These are phyloP conservation scores for Peromyscus attwateri DNA, from an alignment of 2,797 vertebrate species.

Conservation along the genomic window DNA sequence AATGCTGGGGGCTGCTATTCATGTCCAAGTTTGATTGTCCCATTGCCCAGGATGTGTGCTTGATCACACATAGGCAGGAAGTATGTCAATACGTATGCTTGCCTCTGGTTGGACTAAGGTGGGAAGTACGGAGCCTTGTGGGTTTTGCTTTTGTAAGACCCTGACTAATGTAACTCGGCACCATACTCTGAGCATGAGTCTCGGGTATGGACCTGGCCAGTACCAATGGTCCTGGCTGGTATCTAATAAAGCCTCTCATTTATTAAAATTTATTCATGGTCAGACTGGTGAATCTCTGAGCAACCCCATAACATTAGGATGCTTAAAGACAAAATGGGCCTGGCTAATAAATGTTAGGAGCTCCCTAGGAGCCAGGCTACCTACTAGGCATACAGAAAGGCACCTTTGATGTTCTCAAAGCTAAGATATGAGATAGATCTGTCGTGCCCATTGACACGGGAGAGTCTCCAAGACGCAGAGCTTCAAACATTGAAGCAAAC, in stretches of 20 bases:
- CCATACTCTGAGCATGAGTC: not conserved
- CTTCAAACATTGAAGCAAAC: not conserved
- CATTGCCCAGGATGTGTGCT: not conserved
- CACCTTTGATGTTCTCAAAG: not conserved
- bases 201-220: not conserved
- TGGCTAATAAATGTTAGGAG: fast-evolving
- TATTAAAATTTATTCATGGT: not conserved
- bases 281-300: not conserved
- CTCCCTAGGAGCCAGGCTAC: not conserved
- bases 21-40: not conserved
- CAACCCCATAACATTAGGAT: not conserved
- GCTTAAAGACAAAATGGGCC: not conserved
- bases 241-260: not conserved
- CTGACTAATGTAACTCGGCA: not conserved
- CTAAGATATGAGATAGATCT: not conserved
- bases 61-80: not conserved
- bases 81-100: not conserved
- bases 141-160: not conserved
- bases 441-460: not conserved
- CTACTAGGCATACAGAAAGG: not conserved
- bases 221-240: not conserved
- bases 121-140: not conserved
- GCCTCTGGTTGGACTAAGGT: not conserved
- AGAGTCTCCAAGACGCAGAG: not conserved
- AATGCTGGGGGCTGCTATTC: not conserved